Base-by-base conservation (phyloP, 2,113 vertebrate species). In the Vidua macroura region DNA sequence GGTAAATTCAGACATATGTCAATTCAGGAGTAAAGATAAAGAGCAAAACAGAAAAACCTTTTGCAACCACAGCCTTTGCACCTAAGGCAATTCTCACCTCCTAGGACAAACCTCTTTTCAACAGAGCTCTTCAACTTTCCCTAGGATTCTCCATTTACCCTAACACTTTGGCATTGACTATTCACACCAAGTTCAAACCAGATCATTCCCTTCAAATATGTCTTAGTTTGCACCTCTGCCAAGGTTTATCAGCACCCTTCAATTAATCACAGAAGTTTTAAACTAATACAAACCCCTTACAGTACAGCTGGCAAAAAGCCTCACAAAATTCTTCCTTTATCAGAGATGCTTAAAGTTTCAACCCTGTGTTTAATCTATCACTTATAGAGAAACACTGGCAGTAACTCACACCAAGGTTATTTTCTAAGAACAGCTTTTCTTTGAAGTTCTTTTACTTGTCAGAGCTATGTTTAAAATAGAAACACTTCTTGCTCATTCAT, bases 401-500 rank as follows among this genome's bases (percentile, higher is more conserved):
- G 63, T 70, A 96, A 86, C 68, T 90, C 76, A 90, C 60, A 88
- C 83, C 73, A 64, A 93, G 64, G 83, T 86, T 93, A 95, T 90
- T 88, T 88, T 78, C 88, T 81, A 81, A 15, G 52, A 94, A 86
- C 27, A 74, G 86, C 64, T 81, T 66, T 81, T 68, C 60, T 92
- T 78, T 94, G 64, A 93, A 86, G 69, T 75, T 93, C 68, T 94
- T 93, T 67, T 78, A 83, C 94, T 96, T 93, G 88, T 90, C 73
- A 92, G 69, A 96, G 48, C 43, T 75, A 28, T 78, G 88, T 67
- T 90, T 86, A 78, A 96, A 96, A 96, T 88, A 95, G 95, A 90
- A 96, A 75, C 86, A 86, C 91, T 96, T 94, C 94, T 96, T 93
- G 68, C 69, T 96, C 86, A 41, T 93, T 93, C 95, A 95, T 90